Evolutionary conservation across 2,113 vertebrate genomes (phyloP).

Genomic region (Ctenodactylus gundi): DNA sequence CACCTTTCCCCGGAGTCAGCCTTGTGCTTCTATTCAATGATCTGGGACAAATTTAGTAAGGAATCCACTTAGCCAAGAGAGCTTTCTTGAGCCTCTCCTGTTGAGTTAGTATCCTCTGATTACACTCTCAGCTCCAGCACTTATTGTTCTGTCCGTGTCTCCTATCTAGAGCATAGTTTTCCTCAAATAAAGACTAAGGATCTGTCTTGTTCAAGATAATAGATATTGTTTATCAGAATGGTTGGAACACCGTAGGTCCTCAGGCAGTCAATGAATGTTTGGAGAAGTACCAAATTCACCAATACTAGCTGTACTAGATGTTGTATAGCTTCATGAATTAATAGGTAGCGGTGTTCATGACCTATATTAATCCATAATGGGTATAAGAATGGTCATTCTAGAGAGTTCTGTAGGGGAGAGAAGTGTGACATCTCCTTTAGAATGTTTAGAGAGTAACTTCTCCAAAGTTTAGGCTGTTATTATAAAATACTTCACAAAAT

Average conservation of each 20-base stretch:
- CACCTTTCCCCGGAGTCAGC: neutral
- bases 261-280: neutral
- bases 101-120: neutral
- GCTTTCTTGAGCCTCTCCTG: neutral
- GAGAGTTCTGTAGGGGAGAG: neutral
- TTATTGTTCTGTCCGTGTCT: neutral
- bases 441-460: slow-evolving; percentile 41
- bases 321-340: neutral
- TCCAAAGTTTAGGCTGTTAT: slow-evolving; percentile 39
- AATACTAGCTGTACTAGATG: neutral
- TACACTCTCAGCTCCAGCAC: neutral
- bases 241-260: neutral
- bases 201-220: neutral
- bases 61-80: neutral
- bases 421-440: neutral
- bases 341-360: neutral
- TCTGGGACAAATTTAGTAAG: neutral
- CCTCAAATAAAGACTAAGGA: neutral
- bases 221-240: neutral
- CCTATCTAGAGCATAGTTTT: neutral
- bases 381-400: neutral
- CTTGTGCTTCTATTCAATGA: neutral
- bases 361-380: neutral
- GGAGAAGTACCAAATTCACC: neutral
- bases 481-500: slow-evolving; percentile 74